Percentiles rank a stretch among this genome's conserved stretches.
phyloP scores from a whole-genome alignment of 2,797 vertebrate genomes.

The Helicolenus hilgendorfi region DNA sequence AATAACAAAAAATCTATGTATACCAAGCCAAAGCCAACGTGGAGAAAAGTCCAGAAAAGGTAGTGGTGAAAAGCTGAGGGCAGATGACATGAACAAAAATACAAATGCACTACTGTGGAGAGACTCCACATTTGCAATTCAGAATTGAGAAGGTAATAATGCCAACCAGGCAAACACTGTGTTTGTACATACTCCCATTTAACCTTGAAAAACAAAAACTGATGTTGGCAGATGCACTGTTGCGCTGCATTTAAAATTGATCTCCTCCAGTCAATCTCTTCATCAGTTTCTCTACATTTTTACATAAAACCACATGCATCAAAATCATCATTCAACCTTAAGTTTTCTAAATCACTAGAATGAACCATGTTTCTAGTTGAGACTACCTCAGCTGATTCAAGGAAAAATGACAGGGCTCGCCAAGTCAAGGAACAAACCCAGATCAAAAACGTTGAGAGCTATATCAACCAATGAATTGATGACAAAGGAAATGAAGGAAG shows the following conservation, averaged over 20 bases:
- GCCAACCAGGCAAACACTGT: background rate
- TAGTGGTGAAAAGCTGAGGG: background rate
- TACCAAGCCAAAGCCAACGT: background rate
- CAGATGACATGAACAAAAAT: background rate
- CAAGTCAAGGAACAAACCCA: background rate
- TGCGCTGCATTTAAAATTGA: background rate
- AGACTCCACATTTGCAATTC: background rate
- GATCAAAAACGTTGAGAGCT: background rate
- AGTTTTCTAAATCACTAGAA: background rate
- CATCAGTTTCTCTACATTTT: background rate
- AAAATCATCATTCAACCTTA: background rate
- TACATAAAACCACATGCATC: background rate
- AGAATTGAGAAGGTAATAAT: background rate
- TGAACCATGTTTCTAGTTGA: background rate
- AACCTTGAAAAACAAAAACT: background rate
- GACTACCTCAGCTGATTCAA: background rate
- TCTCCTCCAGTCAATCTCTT: background rate
- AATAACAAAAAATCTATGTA: background rate
- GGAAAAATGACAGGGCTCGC: background rate
- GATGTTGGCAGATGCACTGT: background rate
- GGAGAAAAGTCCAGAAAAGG: background rate
- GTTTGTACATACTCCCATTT: background rate
- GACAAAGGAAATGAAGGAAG: conserved; percentile 18
- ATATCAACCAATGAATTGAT: conserved; percentile 1
- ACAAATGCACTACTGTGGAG: background rate